Base-by-base conservation (phyloP, 2,888 invertebrate genomes). In the Copidosoma aretas region DNA sequence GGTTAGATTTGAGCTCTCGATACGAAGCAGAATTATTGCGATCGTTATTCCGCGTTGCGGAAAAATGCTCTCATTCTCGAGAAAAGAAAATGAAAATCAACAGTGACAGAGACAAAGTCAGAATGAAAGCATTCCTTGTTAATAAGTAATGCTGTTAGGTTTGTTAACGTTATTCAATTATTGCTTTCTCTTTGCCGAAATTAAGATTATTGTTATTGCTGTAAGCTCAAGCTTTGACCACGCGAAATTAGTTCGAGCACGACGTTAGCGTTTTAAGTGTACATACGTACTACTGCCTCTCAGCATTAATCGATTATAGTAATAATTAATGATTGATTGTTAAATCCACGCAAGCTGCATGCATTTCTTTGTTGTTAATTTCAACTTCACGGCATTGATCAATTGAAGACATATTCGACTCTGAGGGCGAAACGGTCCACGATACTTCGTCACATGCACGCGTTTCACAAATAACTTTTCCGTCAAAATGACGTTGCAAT, bases 301-400 rank as follows among this genome's bases (percentile, higher is more conserved):
- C 32, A 32, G 32, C 8, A 32, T 32, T 32, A 3, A 8, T 32
- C 8, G 8, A 32, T 8, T 32, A 32, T 32, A 8, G 32, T 32
- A 32, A 32, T 32, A 32, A 32, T 32, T 32, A 8, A n/a, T n/a
- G n/a, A n/a, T 32, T 32, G 32, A 8, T 8, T 32, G 32, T 32
- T 32, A 5, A 54, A 41, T 43, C 46, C 61, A 77, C 73, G 73
- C 71, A 77, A 76, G 73, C 75, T 72, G 73, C 82, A 81, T 82
- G 82, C 82, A 76, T 77, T 73, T 71, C 32, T 3, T 32, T 3
- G 73, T 71, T 77, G 78, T 80, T 80, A 80, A 80, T 78, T 75
- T 76, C 68, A 64, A 39, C 57, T 60, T 71, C 51, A 68, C 46
- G 39, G 39, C 57, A 52, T 15, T 12, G 43, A 15, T 46, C 43